Base-by-base conservation (phyloP, 2,797 vertebrate genomes). In the Myotis findleyi region DNA sequence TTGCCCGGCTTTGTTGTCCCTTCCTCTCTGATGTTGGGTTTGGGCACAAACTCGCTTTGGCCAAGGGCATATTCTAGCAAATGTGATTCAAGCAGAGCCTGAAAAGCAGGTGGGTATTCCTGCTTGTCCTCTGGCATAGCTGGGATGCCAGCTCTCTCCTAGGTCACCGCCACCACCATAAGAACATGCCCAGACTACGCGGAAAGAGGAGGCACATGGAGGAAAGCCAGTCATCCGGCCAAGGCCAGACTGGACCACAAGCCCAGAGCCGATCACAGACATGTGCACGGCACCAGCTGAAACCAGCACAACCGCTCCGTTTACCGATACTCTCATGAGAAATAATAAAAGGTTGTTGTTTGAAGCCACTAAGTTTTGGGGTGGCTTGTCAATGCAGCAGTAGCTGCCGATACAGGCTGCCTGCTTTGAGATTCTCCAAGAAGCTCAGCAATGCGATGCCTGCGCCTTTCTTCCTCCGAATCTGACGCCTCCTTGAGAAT, bases 151-250 rank as follows among this genome's bases (percentile, higher is more conserved):
- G 64, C 33, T 51, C 21, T 68, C 66, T 79, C 53, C 1, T 3
- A n/a, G 53, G 6, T 62, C 18, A 17, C 9, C 12, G 80, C 55
- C 41, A 13, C n/a, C 33, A 4, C 23, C 53, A 3, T 2, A 20
- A n/a, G n/a, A 33, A 71, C 23, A 0, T 25, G 20, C 13, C 68
- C 0, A 0, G 13, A 44, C 84, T 1, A 8, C 23, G 44, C 76
- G 33, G 16, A n/a, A 9, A 0, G 0, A 18, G 64, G 11, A 25
- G 3, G 16, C 0, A 10, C 0, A 0, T 0, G 55, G 27, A 68
- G 18, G 7, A 64, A 71, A 36, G n/a, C 36, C 12, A 1, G 25
- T 16, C 5, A 6, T 2, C 17, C 69, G 6, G 73, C 41, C 44
- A 44, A 23, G 13, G 33, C 53, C 21, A 18, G 7, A 7, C 44